Base-by-base conservation (phyloP, 1,140 invertebrate species). In the Planococcus citri region DNA sequence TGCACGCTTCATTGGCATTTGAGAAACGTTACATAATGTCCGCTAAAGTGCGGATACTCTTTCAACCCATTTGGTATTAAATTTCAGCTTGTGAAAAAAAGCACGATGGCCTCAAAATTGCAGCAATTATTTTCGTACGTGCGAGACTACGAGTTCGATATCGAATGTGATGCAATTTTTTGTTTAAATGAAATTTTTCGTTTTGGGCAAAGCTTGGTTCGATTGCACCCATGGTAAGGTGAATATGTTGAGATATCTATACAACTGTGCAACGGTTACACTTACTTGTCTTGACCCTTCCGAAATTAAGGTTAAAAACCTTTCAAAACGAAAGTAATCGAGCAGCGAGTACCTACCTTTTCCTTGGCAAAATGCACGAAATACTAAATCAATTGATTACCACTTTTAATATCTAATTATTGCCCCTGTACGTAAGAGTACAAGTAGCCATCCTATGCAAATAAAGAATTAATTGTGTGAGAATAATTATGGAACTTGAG, bases 1-100 rank as follows among this genome's bases (percentile, higher is more conserved):
- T 51, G 41, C 41, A 51, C 41, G 41, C n/a, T 51, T 51, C 41
- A 51, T 51, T 51, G 41, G n/a, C 41, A 51, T 51, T 51, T 51
- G 41, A 51, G n/a, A 51, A 51, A 17, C 17, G 17, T 51, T 51
- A n/a, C 41, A n/a, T 17, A 51, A 51, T 51, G 41, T 51, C n/a
- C 10, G 10, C n/a, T 51, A 3, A 51, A 20, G 17, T 51, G 17
- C 12, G 6, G 10, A 20, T 3, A 51, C 17, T 51, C 17, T 51
- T 51, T 51, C 29, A 33, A 33, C 12, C 3, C n/a, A n/a, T n/a
- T n/a, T n/a, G n/a, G n/a, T 33, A 33, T 33, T 33, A 6, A 33
- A 33, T 33, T 51, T 20, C 41, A 51, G n/a, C 17, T 51, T n/a
- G n/a, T 51, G 41, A 9, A 51, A n/a, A n/a, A n/a, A 51, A 3